Conservation (phyloP, 2,797 vertebrate species). For the Leptodon cayanensis region DNA sequence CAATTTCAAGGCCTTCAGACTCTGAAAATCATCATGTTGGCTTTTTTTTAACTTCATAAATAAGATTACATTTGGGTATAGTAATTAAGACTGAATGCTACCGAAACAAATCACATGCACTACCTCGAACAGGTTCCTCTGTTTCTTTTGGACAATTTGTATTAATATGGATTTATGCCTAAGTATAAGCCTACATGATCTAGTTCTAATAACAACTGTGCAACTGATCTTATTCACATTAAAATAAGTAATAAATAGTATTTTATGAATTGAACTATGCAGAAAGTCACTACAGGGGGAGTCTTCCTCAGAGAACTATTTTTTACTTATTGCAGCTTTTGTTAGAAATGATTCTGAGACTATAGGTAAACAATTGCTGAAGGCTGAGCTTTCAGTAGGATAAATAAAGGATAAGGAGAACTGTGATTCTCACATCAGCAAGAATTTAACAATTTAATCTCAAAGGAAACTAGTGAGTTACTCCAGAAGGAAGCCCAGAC, state of each 20-base stretch:
- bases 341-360: neutral
- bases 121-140: neutral
- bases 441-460: neutral
- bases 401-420: neutral
- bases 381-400: neutral
- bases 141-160: neutral
- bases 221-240: neutral
- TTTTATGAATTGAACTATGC: neutral
- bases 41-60: neutral
- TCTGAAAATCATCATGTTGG: neutral
- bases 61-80: neutral
- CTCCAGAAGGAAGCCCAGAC: neutral
- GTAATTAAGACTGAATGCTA: neutral
- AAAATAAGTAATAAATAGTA: neutral
- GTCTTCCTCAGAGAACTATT: neutral
- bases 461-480: neutral
- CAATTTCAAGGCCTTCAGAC: neutral
- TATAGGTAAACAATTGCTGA: neutral
- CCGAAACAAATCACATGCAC: neutral
- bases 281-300: neutral
- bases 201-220: neutral
- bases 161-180: neutral
- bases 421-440: neutral
- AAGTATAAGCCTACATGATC: neutral
- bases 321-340: neutral